Conservation (phyloP, 2,797 vertebrate species). For the Pteronotus mesoamericanus region DNA sequence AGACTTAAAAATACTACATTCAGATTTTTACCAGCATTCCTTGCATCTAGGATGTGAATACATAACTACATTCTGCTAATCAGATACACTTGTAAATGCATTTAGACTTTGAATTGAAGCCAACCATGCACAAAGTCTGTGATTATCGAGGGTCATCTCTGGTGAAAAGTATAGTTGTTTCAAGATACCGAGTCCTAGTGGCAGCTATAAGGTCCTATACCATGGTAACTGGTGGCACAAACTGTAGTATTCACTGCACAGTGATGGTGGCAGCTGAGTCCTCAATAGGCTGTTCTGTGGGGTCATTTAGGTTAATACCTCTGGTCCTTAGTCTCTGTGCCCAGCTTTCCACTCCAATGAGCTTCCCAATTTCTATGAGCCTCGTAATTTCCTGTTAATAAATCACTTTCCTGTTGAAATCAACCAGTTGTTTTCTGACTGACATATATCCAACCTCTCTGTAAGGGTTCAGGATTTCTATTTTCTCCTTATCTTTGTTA, state of each 20-base stretch:
- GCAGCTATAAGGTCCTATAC: neutral
- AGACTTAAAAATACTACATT: neutral
- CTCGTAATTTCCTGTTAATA: neutral
- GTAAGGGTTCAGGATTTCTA: neutral
- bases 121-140: neutral
- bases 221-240: neutral
- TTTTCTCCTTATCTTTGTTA: constrained; percentile 8
- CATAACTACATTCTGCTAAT: neutral
- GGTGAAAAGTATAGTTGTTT: neutral
- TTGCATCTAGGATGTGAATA: neutral
- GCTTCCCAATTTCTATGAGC: neutral
- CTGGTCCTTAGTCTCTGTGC: neutral
- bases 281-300: neutral
- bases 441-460: neutral
- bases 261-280: neutral
- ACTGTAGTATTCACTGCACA: neutral
- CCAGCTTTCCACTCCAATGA: neutral
- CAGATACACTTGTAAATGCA: neutral
- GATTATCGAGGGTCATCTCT: neutral
- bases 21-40: neutral
- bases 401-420: constrained; percentile 32
- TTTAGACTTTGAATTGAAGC: neutral
- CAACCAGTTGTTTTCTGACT: constrained; percentile 2
- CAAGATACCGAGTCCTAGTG: neutral
- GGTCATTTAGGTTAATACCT: neutral